Conservation (phyloP, 2,888 invertebrate genomes). For the Anarsia innoxiella region DNA sequence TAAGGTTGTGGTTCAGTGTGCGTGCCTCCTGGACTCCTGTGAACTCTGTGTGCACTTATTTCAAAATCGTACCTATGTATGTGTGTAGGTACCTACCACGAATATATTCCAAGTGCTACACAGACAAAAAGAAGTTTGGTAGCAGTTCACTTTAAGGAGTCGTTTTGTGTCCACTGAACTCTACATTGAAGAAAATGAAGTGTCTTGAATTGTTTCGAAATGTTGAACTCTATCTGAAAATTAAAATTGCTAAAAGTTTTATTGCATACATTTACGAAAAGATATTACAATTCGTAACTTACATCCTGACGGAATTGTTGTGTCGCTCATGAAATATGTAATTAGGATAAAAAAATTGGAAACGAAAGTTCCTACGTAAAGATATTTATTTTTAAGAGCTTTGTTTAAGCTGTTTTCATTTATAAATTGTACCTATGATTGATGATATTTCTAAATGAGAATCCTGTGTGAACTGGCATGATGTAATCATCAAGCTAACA, state of each 20-base stretch:
- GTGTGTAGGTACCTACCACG: constrained; percentile 21
- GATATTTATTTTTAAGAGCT: too few relatives aligned
- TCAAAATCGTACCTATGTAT: constrained; percentile 19
- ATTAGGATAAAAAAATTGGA: too few relatives aligned
- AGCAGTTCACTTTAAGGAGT: constrained; percentile 19
- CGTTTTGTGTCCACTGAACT: constrained; percentile 35
- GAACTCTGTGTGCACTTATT: constrained; percentile 36
- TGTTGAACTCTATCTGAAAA: too few relatives aligned
- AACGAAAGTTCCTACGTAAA: too few relatives aligned
- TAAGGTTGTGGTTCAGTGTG: constrained; percentile 58
- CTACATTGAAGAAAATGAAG: constrained; percentile 9
- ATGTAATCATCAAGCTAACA: constrained; percentile 46
- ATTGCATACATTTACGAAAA: too few relatives aligned
- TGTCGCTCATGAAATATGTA: too few relatives aligned
- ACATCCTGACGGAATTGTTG: too few relatives aligned
- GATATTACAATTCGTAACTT: too few relatives aligned
- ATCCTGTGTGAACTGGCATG: constrained; percentile 19
- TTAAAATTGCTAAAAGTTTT: too few relatives aligned
- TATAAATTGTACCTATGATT: too few relatives aligned
- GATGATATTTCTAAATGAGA: too few relatives aligned
- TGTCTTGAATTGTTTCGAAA: constrained; percentile 6
- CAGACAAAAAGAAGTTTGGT: constrained; percentile 28
- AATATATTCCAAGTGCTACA: constrained; percentile 16
- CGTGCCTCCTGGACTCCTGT: constrained; percentile 37
- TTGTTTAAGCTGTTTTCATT: too few relatives aligned